A percentile compares a stretch with the other conserved stretches of the same genome.
Conservation (phyloP, 2,113 vertebrate species). For the Ornithorhynchus anatinus region DNA sequence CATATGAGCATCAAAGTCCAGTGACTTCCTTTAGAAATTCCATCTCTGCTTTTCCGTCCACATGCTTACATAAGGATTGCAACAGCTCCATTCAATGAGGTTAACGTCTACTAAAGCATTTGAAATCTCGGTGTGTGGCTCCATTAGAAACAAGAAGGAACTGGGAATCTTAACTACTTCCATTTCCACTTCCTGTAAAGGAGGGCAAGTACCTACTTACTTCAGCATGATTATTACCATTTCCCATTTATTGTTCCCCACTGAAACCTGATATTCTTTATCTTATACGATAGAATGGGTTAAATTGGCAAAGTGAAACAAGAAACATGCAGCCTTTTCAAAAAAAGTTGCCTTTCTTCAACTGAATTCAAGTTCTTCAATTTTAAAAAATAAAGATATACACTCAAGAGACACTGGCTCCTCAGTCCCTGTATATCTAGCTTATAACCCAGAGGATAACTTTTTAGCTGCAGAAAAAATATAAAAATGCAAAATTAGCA, state of each 20-base stretch:
- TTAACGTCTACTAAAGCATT: background rate
- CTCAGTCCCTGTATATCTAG: no score
- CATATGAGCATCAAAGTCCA: slow-evolving; percentile 7
- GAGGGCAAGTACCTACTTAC: background rate
- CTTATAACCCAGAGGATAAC: no score
- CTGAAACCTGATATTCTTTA: background rate
- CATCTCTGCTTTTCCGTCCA: background rate
- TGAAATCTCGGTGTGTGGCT: background rate
- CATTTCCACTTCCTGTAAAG: background rate
- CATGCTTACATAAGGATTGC: background rate
- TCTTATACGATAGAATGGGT: background rate
- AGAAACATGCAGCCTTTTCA: no score
- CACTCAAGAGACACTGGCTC: no score
- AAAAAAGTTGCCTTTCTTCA: no score
- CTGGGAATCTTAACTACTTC: background rate
- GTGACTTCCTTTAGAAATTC: background rate
- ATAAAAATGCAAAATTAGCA: no score
- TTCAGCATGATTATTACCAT: background rate
- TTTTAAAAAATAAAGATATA: no score
- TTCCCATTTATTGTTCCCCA: slow-evolving; percentile 1
- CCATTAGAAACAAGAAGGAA: background rate
- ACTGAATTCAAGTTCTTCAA: no score
- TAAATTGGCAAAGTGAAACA: no score
- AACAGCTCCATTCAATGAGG: background rate
- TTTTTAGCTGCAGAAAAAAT: no score